Conservation (phyloP, 1,140 invertebrate genomes). For the Drosophila subpulchrella region DNA sequence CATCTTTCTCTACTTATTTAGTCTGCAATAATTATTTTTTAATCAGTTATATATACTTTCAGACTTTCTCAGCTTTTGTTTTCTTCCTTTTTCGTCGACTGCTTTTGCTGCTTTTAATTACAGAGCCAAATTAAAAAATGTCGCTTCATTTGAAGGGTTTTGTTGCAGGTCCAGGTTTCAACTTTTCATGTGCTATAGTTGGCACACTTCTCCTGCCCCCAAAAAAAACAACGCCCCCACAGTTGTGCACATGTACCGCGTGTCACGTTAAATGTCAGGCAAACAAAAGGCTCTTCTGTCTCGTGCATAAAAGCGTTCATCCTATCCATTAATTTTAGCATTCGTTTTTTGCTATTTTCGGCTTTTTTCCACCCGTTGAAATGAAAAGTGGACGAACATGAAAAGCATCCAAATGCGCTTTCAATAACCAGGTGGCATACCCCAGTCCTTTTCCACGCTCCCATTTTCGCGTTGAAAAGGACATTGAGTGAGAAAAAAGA, state of each 20-base stretch:
- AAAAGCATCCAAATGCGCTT: conserved; percentile 54
- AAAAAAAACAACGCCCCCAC: conserved; percentile 5
- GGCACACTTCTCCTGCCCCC: conserved; percentile 11
- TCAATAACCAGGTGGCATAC: conserved; percentile 58
- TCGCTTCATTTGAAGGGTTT: conserved; percentile 50
- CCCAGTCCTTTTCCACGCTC: conserved; percentile 11
- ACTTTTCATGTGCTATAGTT: conserved; percentile 51
- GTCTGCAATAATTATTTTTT: no score
- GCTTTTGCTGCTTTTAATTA: conserved; percentile 76
- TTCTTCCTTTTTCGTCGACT: conserved; percentile 27
- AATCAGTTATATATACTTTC: conserved; percentile 28
- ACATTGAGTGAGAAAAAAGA: conserved; percentile 22
- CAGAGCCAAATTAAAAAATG: conserved; percentile 71
- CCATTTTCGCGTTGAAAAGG: conserved; percentile 19
- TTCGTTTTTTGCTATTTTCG: conserved; percentile 17
- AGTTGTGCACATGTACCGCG: conserved; percentile 64
- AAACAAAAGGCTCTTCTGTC: conserved; percentile 70
- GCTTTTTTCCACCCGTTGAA: conserved; percentile 26
- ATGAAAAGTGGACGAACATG: conserved; percentile 61
- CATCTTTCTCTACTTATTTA: no score
- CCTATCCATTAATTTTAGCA: conserved; percentile 70
- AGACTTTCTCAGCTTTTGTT: conserved; percentile 38
- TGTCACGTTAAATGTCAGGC: conserved; percentile 78
- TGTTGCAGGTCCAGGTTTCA: conserved; percentile 27
- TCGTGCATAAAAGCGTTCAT: conserved; percentile 60